Evolutionary conservation across 2,113 vertebrate genomes (phyloP), one percentile per base, ranked within the genome.

Genomic region (Oxyruncus cristatus): DNA sequence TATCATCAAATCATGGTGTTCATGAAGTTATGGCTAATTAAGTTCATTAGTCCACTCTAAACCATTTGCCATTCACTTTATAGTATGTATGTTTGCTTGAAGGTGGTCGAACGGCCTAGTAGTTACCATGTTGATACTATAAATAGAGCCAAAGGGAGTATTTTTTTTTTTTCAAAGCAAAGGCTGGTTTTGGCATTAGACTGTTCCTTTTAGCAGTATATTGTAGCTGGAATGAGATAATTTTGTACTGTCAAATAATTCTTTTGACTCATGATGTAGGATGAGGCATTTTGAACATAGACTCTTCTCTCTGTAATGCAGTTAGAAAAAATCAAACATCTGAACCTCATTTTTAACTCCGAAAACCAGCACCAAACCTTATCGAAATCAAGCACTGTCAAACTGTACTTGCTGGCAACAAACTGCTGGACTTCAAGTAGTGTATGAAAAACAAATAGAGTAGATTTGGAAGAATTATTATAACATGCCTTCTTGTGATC

Each of bases 231-330:
- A 96, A 83, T 59, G 14, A 93, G 62, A 78, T 81, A 74, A 94
- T 94, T 93, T 97, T 58, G 66, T 83, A 91, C 39, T 76, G 55
- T 47, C 62, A 90, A 37, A 86, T 71, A 73, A 9, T 27, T 9
- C 55, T 86, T 82, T 91, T 78, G 26, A 79, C 35, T 93, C 52
- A 82, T 77, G 59, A 58, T 55, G 32, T 74, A 74, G 70, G 49
- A 71, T 23, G 37, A 93, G 58, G 37, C 22, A 66, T 95, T 88
- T 82, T 93, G 78, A 79, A 94, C 96, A 68, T 46, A 93, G 30
- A 47, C 30, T 62, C 20, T 67, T 65, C 33, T 76, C 19, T 92
- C 37, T 35, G 17, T 72, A 47, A 63, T 26, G 41, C 4, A 81
- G 27, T 70, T 49, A 73, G 67, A 46, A 62, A 82, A 92, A 97